These are phyloP conservation scores for Ditula angustiorana DNA, from an alignment of 2,888 invertebrate genomes.

Conservation along the genomic window DNA sequence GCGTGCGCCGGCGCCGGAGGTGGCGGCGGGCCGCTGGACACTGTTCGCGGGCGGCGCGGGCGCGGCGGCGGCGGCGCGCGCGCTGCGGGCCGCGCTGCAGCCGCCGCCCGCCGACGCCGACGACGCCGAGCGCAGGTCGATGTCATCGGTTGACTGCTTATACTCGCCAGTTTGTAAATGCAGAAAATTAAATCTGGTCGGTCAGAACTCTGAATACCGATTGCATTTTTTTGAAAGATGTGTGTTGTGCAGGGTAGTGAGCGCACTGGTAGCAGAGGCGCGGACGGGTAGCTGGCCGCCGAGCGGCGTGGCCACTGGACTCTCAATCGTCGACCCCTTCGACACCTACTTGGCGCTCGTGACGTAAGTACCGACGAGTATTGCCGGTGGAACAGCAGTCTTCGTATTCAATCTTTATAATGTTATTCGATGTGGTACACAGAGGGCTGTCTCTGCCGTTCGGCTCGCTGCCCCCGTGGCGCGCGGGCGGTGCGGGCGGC, in stretches of 20 bases:
- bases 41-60: constrained; percentile 56
- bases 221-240: background rate
- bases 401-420: too few species aligned
- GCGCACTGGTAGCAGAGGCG: constrained; percentile 56
- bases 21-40: constrained; percentile 54
- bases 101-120: constrained; percentile 50
- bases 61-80: constrained; percentile 50
- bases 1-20: constrained; percentile 22
- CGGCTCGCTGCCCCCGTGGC: constrained; percentile 56
- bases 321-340: constrained; percentile 87
- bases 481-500: constrained; percentile 45
- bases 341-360: constrained; percentile 89
- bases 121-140: constrained; percentile 50
- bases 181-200: too few species aligned
- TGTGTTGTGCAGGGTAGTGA: constrained; percentile 44
- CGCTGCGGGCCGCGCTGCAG: constrained; percentile 53
- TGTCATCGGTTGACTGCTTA: constrained; percentile 29
- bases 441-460: constrained; percentile 67
- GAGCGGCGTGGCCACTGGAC: constrained; percentile 75
- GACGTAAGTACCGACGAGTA: constrained; percentile 80
- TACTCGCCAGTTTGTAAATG: background rate
- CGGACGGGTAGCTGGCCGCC: constrained; percentile 42
- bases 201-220: background rate
- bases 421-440: constrained; percentile 14
- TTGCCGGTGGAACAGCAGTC: background rate